These are phyloP conservation scores for Erannis defoliaria DNA, from an alignment of 2,888 invertebrate species.

Conservation along the genomic window DNA sequence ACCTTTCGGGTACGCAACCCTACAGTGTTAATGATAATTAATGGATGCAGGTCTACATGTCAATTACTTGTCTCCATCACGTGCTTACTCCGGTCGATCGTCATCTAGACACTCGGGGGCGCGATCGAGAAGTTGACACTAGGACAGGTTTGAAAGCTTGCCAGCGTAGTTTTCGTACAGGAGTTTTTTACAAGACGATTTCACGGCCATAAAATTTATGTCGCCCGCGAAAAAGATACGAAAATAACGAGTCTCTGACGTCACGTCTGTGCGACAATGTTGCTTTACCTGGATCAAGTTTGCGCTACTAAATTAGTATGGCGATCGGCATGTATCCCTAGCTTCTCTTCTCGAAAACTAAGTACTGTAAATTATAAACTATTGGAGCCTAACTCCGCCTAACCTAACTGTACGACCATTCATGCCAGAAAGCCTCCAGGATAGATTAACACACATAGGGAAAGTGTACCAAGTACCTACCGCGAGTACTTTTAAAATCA, in stretches of 20 bases:
- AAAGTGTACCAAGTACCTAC: no score
- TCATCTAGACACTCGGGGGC: slow-evolving; percentile 44
- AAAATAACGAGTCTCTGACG: slow-evolving; percentile 64
- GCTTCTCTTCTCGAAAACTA: not conserved
- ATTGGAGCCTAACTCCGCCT: no score
- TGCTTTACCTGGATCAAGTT: slow-evolving; percentile 25
- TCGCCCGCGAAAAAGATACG: slow-evolving; percentile 59
- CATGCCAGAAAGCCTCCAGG: no score
- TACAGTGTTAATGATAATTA: no score
- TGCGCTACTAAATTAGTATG: slow-evolving; percentile 4
- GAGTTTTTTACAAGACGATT: slow-evolving; percentile 67
- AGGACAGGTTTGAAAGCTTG: slow-evolving; percentile 72
- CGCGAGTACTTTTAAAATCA: no score
- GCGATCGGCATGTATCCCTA: not conserved
- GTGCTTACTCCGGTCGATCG: slow-evolving; percentile 52
- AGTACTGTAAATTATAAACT: not conserved
- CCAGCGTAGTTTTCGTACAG: slow-evolving; percentile 66
- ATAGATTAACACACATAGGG: no score
- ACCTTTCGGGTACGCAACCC: no score
- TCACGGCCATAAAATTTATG: slow-evolving; percentile 72
- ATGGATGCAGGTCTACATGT: not conserved
- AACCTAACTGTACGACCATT: no score
- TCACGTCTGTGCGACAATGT: slow-evolving; percentile 44
- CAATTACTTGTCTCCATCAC: slow-evolving; percentile 44
- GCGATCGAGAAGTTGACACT: slow-evolving; percentile 65